Conservation (phyloP, 2,113 vertebrate genomes). For the Scopus umbretta region DNA sequence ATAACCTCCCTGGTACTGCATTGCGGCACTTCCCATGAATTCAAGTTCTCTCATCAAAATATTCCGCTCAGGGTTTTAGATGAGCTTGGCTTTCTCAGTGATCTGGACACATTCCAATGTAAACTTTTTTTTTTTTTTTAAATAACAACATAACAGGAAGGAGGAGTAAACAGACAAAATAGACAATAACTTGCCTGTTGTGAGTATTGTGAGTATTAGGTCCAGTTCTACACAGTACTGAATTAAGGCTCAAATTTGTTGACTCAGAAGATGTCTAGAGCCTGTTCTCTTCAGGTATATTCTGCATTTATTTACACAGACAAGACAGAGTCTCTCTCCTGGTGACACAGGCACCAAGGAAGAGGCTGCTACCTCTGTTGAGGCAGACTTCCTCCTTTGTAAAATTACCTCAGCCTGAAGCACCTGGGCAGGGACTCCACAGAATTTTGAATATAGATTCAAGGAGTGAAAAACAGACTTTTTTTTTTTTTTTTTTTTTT, state of each 20-base stretch:
- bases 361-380: neutral
- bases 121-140: neutral
- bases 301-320: neutral
- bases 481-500: too few relatives aligned
- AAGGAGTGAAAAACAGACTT: neutral
- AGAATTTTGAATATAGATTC: neutral
- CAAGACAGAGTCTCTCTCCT: neutral
- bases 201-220: neutral
- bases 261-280: neutral
- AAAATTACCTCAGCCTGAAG: neutral
- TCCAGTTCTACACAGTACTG: neutral
- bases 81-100: neutral
- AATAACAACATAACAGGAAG: neutral
- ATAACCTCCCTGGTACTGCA: neutral
- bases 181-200: neutral
- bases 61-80: neutral
- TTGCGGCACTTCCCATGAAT: neutral
- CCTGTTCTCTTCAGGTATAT: neutral
- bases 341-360: rapidly evolving
- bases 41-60: neutral
- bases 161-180: neutral
- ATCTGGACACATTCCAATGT: neutral
- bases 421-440: neutral
- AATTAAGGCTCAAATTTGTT: neutral
- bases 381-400: neutral